Conservation (phyloP, 2,888 invertebrate genomes). For the Idaea biselata region DNA sequence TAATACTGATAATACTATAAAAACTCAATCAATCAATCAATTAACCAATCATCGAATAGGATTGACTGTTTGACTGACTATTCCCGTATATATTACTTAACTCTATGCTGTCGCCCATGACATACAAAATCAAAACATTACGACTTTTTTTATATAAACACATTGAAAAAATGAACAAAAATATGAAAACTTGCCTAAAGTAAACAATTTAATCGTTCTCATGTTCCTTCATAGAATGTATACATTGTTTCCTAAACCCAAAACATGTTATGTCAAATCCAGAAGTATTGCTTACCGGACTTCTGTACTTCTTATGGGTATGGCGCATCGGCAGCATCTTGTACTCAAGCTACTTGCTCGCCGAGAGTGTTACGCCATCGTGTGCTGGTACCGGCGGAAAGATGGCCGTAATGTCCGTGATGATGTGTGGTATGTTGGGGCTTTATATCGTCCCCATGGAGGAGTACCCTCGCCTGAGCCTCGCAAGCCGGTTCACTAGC, state of each 20-base stretch:
- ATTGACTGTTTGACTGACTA: too few species aligned
- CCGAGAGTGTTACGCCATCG: constrained; percentile 33
- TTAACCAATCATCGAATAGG: too few species aligned
- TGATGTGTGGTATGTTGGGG: constrained; percentile 30
- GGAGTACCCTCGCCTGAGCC: constrained; percentile 39
- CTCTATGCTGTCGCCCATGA: too few species aligned
- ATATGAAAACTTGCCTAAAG: too few species aligned
- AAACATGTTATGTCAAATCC: constrained; percentile 21
- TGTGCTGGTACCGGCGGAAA: constrained; percentile 18
- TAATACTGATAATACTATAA: too few species aligned
- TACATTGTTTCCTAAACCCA: constrained; percentile 2
- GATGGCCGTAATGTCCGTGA: constrained; percentile 19
- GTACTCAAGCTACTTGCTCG: constrained; percentile 42
- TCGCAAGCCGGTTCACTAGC: constrained; percentile 41
- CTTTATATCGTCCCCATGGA: constrained; percentile 28
- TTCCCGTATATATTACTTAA: too few species aligned
- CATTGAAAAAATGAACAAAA: not conserved
- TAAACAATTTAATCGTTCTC: not conserved
- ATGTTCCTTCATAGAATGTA: constrained; percentile 7
- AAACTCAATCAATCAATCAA: too few species aligned
- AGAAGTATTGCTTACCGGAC: constrained; percentile 25
- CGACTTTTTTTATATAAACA: not conserved
- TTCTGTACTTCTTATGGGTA: constrained; percentile 37
- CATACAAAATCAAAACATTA: not conserved
- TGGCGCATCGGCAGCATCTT: constrained; percentile 42